phyloP scores from a whole-genome alignment of 2,797 vertebrate genomes.

The Pelodytes ibericus region DNA sequence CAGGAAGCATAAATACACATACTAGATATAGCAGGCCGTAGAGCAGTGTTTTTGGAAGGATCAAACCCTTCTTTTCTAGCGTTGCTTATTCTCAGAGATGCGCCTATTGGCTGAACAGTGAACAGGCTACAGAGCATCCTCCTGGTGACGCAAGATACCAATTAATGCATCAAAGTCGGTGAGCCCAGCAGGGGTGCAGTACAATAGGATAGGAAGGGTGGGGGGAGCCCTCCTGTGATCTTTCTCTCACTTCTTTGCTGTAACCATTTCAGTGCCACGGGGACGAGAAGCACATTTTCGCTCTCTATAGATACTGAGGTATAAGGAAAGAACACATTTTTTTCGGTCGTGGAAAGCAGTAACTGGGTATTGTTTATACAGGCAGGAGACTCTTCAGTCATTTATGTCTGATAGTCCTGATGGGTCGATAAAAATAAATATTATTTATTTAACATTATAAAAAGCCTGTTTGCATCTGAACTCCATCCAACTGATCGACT shows the following conservation, averaged over 20 bases:
- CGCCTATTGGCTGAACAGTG: not conserved
- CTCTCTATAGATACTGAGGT: slow-evolving; percentile 15
- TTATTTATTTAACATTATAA: too few relatives aligned
- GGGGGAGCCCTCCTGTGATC: slow-evolving; percentile 24
- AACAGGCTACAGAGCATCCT: slow-evolving; percentile 8
- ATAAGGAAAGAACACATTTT: not conserved
- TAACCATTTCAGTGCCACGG: slow-evolving; percentile 4
- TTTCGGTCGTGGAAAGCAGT: slow-evolving; percentile 5
- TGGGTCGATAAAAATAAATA: too few relatives aligned
- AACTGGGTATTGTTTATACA: slow-evolving; percentile 14
- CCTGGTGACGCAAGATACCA: slow-evolving; percentile 35
- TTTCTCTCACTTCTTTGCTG: slow-evolving; percentile 29
- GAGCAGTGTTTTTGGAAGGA: not conserved
- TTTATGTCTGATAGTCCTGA: not conserved
- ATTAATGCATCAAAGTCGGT: slow-evolving; percentile 44
- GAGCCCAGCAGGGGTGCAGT: slow-evolving; percentile 33
- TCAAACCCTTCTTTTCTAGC: not conserved
- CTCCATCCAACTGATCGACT: too few relatives aligned
- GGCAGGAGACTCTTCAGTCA: not conserved
- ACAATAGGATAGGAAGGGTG: slow-evolving; percentile 34
- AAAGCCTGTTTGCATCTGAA: too few relatives aligned
- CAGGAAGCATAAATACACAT: too few relatives aligned
- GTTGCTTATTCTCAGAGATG: not conserved
- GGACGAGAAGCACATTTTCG: not conserved
- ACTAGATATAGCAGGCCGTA: not conserved